A percentile compares a stretch with the other conserved stretches of the same genome.
Conservation (phyloP, 2,888 invertebrate genomes). For the Cenopis cana region DNA sequence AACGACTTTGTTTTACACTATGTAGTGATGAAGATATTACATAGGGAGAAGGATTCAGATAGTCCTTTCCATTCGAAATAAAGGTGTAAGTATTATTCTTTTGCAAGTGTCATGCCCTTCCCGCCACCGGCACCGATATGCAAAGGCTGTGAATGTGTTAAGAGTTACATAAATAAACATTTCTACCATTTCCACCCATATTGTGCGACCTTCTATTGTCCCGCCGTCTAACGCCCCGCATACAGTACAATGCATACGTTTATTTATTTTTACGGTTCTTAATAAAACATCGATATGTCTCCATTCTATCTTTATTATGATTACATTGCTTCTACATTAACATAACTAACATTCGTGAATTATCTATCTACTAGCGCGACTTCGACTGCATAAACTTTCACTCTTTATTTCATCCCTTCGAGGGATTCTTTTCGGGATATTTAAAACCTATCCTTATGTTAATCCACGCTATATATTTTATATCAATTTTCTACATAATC, state of each 20-base stretch:
- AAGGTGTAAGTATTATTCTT: not conserved
- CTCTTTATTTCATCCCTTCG: no score
- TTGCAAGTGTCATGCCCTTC: not conserved
- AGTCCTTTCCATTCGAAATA: not conserved
- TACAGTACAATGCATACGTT: not conserved
- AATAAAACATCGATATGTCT: not conserved
- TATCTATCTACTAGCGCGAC: no score
- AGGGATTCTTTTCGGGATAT: no score
- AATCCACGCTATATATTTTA: no score
- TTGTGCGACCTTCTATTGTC: slow-evolving; percentile 8
- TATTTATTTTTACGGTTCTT: not conserved
- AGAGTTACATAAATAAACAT: slow-evolving; percentile 5
- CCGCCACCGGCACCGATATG: not conserved
- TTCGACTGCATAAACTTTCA: no score
- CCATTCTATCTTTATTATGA: not conserved
- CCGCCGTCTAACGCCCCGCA: not conserved
- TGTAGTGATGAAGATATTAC: no score
- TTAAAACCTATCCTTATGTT: no score
- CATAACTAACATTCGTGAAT: no score
- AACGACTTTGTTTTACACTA: no score
- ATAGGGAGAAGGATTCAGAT: not conserved
- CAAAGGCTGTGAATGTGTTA: not conserved
- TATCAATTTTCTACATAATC: no score
- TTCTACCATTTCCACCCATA: slow-evolving; percentile 6
- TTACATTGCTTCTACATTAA: not conserved